Base-by-base conservation (phyloP, 2,113 vertebrate genomes). In the Catagonus wagneri region DNA sequence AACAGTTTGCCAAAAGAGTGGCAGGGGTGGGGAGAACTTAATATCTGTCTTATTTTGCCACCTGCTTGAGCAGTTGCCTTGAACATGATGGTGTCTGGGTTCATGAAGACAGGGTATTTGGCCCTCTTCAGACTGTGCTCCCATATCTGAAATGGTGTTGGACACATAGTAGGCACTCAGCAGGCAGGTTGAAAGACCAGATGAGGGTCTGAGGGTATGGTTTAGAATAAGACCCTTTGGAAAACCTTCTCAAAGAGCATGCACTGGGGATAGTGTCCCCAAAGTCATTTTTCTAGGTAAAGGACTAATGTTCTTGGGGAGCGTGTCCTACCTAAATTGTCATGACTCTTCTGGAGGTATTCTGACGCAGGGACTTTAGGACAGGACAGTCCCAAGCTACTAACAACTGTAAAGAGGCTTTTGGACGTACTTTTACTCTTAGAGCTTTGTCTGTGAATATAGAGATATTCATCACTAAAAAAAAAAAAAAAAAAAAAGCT, bases 401-500 rank as follows among this genome's bases (percentile, higher is more conserved):
- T 11, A n/a, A 36, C 15, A 93, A 32, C 61, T 78, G 13, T 61
- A 71, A 89, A 19, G 60, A 58, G 9, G 14, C 61, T 68, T 58
- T 79, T 11, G 27, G 52, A 32, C 52, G 4, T 89, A 44, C 92
- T 78, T 96, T 56, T 63, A 71, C 69, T 10, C 32, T 71, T 76
- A 90, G 39, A 79, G 44, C 36, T 90, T 86, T 83, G 50, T 87
- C 63, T 34, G n/a, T 54, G 66, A 94, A 50, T 52, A 87, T 20
- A 74, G 80, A 90, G 81, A 78, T 85, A 94, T 78, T 96, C 83
- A 75, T 89, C 32, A 76, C 58, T 75, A 34, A 89, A 89, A 86
- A 80, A 90, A n/a, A n/a, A n/a, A n/a, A n/a, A 34, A 89, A 89
- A 86, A 80, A 39, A 69, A 60, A 25, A 76, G 32, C 90, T 91